Base-by-base conservation (phyloP, 1,140 invertebrate species). In the Caerostris extrusa region DNA sequence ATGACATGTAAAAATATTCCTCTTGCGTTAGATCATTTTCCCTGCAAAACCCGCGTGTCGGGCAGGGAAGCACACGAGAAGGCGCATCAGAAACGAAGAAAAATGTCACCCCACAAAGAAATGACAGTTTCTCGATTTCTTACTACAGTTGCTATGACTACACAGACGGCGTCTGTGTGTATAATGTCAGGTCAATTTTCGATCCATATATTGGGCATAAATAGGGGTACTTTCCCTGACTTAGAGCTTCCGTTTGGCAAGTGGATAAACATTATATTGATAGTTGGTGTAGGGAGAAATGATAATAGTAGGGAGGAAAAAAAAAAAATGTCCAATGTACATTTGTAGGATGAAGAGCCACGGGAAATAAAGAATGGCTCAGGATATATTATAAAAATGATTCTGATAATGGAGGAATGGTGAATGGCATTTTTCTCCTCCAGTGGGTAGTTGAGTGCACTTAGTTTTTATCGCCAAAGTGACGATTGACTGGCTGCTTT, bases 161-260 rank as follows among this genome's bases (percentile, higher is more conserved):
- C 92, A 61, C 10, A 61, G 85, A 93, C 92, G 89, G 82, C 77
- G 58, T n/a, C 91, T 87, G 85, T 89, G 92, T 93, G 67, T 88
- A 93, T 88, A 93, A 93, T 88, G 85, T 81, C 67, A 88, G 92
- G 92, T 93, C 92, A 88, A 93, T 93, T 93, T 86, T 19, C 85
- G 71, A 93, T 93, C 92, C 92, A 93, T 93, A 93, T 88, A 93
- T 93, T 93, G 92, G 86, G 85, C 83, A 93, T 93, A 93, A 93
- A 93, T 93, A 93, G 92, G 71, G 69, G 82, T 61, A 71, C 55
- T 93, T 93, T 88, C 64, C 34, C 85, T 81, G 92, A 77, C 92
- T 93, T 85, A 77, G 83, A 93, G 56, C 92, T 93, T 89, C 69
- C 92, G 53, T 58, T 61, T 17, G 14, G 60, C 19, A 69, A 88